Evolutionary conservation across 2,113 vertebrate genomes (phyloP).

Genomic region (Xiphophorus maculatus): DNA sequence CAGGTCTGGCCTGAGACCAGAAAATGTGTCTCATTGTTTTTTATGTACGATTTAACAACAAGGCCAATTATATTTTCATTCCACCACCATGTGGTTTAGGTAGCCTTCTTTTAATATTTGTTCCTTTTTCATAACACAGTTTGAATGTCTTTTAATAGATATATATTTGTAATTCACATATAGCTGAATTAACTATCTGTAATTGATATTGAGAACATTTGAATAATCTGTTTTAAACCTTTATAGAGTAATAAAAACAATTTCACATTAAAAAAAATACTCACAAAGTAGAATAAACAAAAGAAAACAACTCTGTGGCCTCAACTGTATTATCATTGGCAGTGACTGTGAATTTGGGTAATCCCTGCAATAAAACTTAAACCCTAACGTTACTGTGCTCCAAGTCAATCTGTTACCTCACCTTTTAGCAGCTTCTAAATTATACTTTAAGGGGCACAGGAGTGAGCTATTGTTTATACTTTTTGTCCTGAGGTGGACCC

Average conservation of each 20-base stretch:
- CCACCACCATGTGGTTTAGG: background rate
- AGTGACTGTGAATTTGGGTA: slow-evolving; percentile 28
- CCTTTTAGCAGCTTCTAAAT: slow-evolving; percentile 47
- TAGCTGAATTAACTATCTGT: too few relatives aligned
- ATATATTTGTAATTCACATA: too few relatives aligned
- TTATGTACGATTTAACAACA: background rate
- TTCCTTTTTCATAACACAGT: background rate
- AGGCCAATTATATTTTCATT: too few relatives aligned
- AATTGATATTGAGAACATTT: too few relatives aligned
- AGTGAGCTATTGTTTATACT: slow-evolving; percentile 42
- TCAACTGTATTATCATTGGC: slow-evolving; percentile 38
- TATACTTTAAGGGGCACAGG: slow-evolving; percentile 31
- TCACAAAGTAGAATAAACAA: slow-evolving; percentile 13
- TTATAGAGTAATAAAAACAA: background rate
- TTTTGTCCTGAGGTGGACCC: slow-evolving; percentile 17
- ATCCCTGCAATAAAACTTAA: slow-evolving; percentile 22
- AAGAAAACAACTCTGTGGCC: slow-evolving; percentile 31
- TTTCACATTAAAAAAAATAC: background rate
- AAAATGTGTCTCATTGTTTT: background rate
- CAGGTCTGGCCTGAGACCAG: background rate
- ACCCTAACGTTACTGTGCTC: slow-evolving; percentile 6
- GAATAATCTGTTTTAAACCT: background rate
- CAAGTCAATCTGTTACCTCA: slow-evolving; percentile 19
- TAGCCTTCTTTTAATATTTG: background rate
- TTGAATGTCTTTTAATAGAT: too few relatives aligned